phyloP scores from a whole-genome alignment of 1,140 invertebrate genomes.

The Drosophila jambulina region DNA sequence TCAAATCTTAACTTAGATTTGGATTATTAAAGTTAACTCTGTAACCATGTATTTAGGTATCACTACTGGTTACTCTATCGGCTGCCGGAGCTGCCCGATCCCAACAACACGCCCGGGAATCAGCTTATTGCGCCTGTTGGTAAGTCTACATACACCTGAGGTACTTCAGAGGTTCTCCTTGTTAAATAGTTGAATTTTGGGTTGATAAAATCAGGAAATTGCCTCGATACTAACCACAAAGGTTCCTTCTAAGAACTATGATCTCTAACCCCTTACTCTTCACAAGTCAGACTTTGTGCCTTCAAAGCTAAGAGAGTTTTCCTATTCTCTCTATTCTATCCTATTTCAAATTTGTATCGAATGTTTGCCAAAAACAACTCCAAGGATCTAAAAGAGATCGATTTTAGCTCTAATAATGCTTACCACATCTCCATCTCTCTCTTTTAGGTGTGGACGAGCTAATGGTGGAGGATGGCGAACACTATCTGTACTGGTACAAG shows the following conservation, averaged over 20 bases:
- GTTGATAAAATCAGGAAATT: too few relatives aligned
- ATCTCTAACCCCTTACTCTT: too few relatives aligned
- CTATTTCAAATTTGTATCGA: too few relatives aligned
- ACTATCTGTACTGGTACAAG: conserved; percentile 96
- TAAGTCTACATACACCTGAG: conserved; percentile 73
- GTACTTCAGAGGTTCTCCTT: neutral
- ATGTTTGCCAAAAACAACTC: too few relatives aligned
- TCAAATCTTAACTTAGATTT: too few relatives aligned
- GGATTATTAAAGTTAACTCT: neutral
- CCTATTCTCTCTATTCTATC: too few relatives aligned
- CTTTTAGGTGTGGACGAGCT: conserved; percentile 92
- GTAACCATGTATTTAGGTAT: conserved; percentile 85
- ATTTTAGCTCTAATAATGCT: neutral
- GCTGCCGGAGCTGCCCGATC: conserved; percentile 90
- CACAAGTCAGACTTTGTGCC: too few relatives aligned
- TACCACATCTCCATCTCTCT: neutral
- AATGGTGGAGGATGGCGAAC: conserved; percentile 92
- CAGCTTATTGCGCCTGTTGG: conserved; percentile 93
- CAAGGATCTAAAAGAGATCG: too few relatives aligned
- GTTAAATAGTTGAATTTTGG: neutral
- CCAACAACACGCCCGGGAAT: conserved; percentile 91
- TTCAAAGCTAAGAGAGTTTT: too few relatives aligned
- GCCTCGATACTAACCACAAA: too few relatives aligned
- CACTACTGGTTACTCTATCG: conserved; percentile 95
- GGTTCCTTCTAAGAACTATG: too few relatives aligned